A percentile compares a stretch with the other conserved stretches of the same genome.
Conservation (phyloP, 1,140 invertebrate species). For the Nasonia vitripennis region DNA sequence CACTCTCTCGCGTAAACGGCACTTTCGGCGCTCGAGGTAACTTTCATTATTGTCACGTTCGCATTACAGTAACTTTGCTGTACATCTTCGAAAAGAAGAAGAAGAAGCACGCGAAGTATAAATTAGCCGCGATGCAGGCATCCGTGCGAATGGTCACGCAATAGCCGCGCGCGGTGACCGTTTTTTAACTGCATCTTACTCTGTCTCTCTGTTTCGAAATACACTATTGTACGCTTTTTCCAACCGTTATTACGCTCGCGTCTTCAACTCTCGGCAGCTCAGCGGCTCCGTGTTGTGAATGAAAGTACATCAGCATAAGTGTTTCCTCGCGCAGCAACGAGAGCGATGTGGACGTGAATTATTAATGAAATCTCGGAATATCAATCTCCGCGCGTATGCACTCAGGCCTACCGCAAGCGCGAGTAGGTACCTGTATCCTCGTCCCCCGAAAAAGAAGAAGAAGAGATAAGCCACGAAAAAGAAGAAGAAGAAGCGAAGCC, state of each 20-base stretch:
- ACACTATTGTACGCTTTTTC: too few species aligned
- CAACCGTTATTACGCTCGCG: background rate
- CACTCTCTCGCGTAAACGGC: slow-evolving; percentile 14
- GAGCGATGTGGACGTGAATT: background rate
- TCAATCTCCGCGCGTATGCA: too few species aligned
- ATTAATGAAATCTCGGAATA: background rate
- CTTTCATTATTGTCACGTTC: too few species aligned
- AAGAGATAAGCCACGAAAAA: background rate
- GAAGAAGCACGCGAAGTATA: background rate
- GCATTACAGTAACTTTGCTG: too few species aligned
- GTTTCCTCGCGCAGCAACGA: background rate
- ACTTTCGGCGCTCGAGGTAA: background rate
- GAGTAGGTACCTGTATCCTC: background rate
- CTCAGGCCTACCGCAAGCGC: too few species aligned
- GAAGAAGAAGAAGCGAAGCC: background rate
- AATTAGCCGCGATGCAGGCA: too few species aligned
- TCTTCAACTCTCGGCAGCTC: too few species aligned
- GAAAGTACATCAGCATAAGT: background rate
- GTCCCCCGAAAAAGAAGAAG: background rate
- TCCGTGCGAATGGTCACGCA: too few species aligned
- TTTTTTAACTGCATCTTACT: too few species aligned
- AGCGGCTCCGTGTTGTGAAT: background rate
- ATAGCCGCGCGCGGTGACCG: too few species aligned
- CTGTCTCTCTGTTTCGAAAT: too few species aligned
- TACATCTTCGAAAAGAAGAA: too few species aligned